A percentile compares a stretch with the other conserved stretches of the same genome.
phyloP scores from a whole-genome alignment of 1,140 invertebrate genomes.

The Drosophila setifemur region DNA sequence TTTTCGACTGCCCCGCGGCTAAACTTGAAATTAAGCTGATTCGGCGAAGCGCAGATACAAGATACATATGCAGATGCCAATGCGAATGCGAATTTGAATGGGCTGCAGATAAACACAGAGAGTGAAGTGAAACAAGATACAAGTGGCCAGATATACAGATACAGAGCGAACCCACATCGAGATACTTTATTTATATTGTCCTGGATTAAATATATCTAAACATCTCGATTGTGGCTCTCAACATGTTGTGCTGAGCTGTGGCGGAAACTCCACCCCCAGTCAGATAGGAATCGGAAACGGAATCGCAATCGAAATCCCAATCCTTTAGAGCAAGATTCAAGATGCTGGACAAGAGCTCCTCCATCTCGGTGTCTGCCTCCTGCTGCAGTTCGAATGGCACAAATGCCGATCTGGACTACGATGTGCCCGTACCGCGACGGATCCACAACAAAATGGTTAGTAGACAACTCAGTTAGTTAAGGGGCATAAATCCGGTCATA shows the following conservation, averaged over 20 bases:
- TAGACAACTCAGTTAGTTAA: slow-evolving; percentile 43
- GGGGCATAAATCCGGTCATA: slow-evolving; percentile 42
- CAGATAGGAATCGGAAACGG: not conserved
- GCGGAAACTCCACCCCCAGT: not conserved
- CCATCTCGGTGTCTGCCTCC: slow-evolving; percentile 56
- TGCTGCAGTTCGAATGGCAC: slow-evolving; percentile 70
- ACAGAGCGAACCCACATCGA: slow-evolving; percentile 39
- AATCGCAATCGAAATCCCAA: not conserved
- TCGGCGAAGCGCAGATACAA: slow-evolving; percentile 59
- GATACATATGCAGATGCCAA: slow-evolving; percentile 50
- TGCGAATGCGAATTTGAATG: not conserved
- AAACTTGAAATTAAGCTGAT: slow-evolving; percentile 81
- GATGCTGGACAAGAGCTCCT: slow-evolving; percentile 68
- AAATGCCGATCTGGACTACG: slow-evolving; percentile 72
- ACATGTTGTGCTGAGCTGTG: slow-evolving; percentile 35
- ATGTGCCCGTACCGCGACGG: slow-evolving; percentile 70
- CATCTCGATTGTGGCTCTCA: slow-evolving; percentile 40
- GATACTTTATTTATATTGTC: slow-evolving; percentile 81
- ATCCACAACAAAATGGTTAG: slow-evolving; percentile 77
- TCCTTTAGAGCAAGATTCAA: not conserved
- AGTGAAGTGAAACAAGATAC: slow-evolving; percentile 30
- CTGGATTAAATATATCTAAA: slow-evolving; percentile 82
- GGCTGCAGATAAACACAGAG: slow-evolving; percentile 34
- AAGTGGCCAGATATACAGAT: slow-evolving; percentile 6
- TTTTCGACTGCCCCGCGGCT: slow-evolving; percentile 46